A percentile compares a stretch with the other conserved stretches of the same genome.
Evolutionary conservation across 2,888 invertebrate species (phyloP).

Genomic region (Morpho achilles): DNA sequence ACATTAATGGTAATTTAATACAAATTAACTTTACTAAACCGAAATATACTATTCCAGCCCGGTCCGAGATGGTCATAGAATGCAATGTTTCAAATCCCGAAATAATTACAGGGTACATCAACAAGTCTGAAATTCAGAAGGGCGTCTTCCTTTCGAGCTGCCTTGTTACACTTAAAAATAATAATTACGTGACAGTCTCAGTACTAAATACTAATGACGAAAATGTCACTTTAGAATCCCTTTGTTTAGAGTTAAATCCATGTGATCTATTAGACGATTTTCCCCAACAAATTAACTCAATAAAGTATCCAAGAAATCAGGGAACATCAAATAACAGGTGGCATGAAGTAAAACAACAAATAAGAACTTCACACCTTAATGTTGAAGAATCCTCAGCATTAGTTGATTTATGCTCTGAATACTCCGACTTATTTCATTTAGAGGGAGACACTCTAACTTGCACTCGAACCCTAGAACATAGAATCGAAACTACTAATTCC

Average conservation of each 20-base stretch:
- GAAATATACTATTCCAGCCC: conserved; percentile 15
- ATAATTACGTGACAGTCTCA: conserved; percentile 12
- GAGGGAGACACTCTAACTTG: background rate
- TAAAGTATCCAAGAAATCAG: too few species aligned
- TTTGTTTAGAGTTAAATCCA: too few species aligned
- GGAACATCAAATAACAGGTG: too few species aligned
- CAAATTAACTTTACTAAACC: conserved; percentile 17
- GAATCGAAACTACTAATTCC: conserved; percentile 11
- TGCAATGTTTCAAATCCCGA: conserved; percentile 21
- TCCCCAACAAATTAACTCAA: too few species aligned
- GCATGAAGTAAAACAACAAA: too few species aligned
- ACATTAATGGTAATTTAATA: background rate
- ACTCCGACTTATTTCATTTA: background rate
- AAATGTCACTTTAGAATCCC: too few species aligned
- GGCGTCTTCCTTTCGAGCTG: conserved; percentile 15
- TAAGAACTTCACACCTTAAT: too few species aligned
- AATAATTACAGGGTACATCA: conserved; percentile 16
- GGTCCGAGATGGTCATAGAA: conserved; percentile 20
- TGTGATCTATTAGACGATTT: too few species aligned
- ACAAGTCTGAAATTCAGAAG: conserved; percentile 7
- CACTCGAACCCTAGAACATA: background rate
- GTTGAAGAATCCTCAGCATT: conserved; percentile 34
- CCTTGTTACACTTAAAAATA: conserved; percentile 11
- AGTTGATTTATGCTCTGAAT: background rate
- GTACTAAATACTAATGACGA: too few species aligned